Percentiles rank a stretch among this genome's conserved stretches.
Conservation (phyloP, 2,797 vertebrate genomes). For the Muscicapa comitata region DNA sequence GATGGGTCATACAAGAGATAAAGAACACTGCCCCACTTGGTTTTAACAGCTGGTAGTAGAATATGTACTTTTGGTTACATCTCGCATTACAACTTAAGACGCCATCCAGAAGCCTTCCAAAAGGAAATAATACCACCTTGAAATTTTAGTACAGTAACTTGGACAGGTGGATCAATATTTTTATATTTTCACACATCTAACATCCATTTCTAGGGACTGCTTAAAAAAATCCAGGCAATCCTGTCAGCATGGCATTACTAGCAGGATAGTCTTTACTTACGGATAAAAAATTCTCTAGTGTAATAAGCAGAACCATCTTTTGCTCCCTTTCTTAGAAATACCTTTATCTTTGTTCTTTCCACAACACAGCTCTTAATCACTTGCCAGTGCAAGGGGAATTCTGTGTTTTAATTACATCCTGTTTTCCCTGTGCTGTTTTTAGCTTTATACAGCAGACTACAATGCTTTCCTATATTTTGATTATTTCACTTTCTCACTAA, state of each 20-base stretch:
- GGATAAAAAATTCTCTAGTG: not conserved
- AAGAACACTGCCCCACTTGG: too few relatives aligned
- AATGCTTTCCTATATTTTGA: not conserved
- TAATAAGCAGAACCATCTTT: not conserved
- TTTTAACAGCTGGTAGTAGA: too few relatives aligned
- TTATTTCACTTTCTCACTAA: not conserved
- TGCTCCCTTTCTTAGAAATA: not conserved
- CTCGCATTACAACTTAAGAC: too few relatives aligned
- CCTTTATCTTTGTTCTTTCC: not conserved
- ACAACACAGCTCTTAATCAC: not conserved
- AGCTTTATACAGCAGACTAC: not conserved
- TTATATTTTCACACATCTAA: not conserved
- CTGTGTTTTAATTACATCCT: not conserved
- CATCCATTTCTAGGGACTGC: not conserved
- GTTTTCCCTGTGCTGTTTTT: not conserved
- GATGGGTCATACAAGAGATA: too few relatives aligned
- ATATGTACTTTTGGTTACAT: too few relatives aligned
- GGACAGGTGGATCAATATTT: not conserved
- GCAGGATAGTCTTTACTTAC: not conserved
- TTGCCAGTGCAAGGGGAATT: not conserved
- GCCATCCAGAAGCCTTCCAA: not conserved
- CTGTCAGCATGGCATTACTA: not conserved
- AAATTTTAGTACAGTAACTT: not conserved
- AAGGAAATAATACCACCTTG: not conserved
- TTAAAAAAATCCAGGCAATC: not conserved